phyloP scores from a whole-genome alignment of 2,888 invertebrate genomes.

The Stenurella melanura region DNA sequence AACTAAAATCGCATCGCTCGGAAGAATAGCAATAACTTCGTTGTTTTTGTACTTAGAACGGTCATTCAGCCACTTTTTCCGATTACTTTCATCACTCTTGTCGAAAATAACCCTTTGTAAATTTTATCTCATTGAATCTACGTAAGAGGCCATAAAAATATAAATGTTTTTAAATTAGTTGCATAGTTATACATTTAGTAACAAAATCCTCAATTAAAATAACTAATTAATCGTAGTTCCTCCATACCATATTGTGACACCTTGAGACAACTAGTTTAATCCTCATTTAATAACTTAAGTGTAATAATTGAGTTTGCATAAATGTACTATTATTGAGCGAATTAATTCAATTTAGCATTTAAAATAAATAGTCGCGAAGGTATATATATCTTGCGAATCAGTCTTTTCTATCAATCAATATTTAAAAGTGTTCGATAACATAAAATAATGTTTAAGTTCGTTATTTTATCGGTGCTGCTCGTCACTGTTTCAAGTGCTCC shows the following conservation, averaged over 20 bases:
- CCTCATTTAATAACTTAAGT: background rate
- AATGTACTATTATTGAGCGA: background rate
- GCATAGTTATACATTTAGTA: background rate
- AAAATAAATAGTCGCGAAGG: background rate
- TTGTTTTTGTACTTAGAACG: too few relatives aligned
- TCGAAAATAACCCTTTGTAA: too few relatives aligned
- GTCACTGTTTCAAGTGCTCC: background rate
- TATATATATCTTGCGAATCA: background rate
- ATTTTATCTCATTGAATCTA: too few relatives aligned
- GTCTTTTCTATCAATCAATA: background rate
- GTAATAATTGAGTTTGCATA: background rate
- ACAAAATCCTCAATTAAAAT: background rate
- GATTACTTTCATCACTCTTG: too few relatives aligned
- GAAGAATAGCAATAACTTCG: too few relatives aligned
- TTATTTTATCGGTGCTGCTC: background rate
- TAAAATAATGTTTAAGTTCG: slow-evolving; percentile 11
- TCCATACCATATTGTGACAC: background rate
- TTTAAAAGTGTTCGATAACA: background rate
- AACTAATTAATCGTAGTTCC: background rate
- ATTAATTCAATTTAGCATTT: slow-evolving; percentile 20
- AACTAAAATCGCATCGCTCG: too few relatives aligned
- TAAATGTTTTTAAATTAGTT: background rate
- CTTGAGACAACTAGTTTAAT: background rate
- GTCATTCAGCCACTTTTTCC: too few relatives aligned
- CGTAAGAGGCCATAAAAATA: too few relatives aligned